Conservation (phyloP, 2,888 invertebrate species). For the Linyphia triangularis region DNA sequence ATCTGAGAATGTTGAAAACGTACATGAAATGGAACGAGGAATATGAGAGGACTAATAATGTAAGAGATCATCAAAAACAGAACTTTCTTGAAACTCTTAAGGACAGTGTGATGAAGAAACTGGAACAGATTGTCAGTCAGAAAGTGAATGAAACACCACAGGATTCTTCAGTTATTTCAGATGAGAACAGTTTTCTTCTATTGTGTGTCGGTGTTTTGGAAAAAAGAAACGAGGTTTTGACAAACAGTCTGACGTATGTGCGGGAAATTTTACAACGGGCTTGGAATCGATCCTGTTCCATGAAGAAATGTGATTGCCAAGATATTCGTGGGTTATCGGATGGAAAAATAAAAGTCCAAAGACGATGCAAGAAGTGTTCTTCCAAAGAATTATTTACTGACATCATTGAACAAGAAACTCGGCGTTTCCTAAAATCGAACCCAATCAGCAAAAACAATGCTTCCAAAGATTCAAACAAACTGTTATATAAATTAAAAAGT, state of each 20-base stretch:
- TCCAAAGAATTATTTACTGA: not conserved
- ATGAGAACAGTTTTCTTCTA: not conserved
- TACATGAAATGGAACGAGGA: conserved; percentile 2
- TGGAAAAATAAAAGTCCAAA: not conserved
- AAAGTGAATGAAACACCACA: not conserved
- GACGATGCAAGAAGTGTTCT: not conserved
- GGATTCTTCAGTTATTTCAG: not conserved
- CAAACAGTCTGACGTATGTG: not conserved
- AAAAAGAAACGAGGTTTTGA: not conserved
- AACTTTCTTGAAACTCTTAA: not conserved
- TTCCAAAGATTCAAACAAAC: not conserved
- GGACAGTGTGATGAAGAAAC: not conserved
- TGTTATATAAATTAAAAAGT: not conserved
- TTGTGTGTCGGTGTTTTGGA: not conserved
- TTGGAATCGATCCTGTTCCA: not conserved
- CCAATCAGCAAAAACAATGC: not conserved
- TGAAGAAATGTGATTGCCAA: not conserved
- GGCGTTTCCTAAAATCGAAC: not conserved
- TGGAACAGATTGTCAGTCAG: not conserved
- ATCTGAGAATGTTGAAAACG: not conserved
- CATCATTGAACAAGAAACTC: not conserved
- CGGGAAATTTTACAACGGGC: not conserved
- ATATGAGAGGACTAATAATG: not conserved
- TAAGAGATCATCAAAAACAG: not conserved
- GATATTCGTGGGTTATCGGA: not conserved